A percentile compares a stretch with the other conserved stretches of the same genome.
These are phyloP conservation scores for Euphydryas editha DNA, from an alignment of 2,888 invertebrate genomes.

Conservation along the genomic window DNA sequence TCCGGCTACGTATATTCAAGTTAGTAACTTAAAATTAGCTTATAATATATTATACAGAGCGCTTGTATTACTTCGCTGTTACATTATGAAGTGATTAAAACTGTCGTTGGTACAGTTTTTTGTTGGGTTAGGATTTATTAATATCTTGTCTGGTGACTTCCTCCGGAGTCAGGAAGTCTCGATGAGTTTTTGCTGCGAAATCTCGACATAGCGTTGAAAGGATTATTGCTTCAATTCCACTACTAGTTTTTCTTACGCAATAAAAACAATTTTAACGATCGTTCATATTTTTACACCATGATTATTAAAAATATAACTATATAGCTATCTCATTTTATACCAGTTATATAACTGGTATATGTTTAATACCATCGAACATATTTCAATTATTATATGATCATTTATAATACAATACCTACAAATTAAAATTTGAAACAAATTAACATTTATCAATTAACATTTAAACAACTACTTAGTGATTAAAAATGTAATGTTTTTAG, in stretches of 20 bases:
- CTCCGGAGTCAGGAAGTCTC: constrained; percentile 11
- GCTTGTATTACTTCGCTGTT: neutral
- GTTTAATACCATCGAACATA: no score
- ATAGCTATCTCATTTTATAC: no score
- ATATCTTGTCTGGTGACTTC: constrained; percentile 4
- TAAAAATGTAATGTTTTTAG: no score
- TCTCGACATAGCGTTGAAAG: constrained; percentile 2
- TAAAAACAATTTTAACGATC: constrained; percentile 1
- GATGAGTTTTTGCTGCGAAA: neutral
- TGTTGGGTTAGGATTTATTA: constrained; percentile 5
- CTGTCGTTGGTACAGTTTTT: constrained; percentile 4
- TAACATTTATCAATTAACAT: no score
- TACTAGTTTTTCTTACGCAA: constrained; percentile 1
- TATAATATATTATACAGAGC: neutral
- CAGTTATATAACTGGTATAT: no score
- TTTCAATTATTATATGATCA: no score
- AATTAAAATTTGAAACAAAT: no score
- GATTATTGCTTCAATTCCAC: constrained; percentile 1
- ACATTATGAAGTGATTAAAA: neutral
- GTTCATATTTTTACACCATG: neutral
- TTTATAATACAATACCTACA: no score
- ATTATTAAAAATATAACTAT: no score
- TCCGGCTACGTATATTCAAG: no score
- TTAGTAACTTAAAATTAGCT: neutral
- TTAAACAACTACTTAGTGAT: no score